These are phyloP conservation scores for Nicator chloris DNA, from an alignment of 2,113 vertebrate species.

Conservation along the genomic window DNA sequence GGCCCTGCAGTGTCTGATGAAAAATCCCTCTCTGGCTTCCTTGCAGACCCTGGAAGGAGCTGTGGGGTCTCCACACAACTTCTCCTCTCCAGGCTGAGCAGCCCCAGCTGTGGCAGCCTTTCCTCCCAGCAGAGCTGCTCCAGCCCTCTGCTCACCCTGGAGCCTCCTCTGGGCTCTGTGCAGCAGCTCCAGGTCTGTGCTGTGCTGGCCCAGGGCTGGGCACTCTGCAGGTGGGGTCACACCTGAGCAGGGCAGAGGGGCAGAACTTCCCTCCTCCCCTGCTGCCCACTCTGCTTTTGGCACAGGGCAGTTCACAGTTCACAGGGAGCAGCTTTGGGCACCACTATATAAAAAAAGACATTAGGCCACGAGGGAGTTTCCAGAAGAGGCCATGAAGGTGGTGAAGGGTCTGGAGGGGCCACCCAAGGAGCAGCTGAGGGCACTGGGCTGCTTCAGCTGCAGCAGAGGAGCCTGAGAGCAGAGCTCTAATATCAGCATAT, in stretches of 20 bases:
- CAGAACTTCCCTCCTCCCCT: neutral
- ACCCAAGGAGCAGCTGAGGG: accelerated
- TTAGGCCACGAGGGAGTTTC: no score
- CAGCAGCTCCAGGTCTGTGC: neutral
- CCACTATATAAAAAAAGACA: neutral
- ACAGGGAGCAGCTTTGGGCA: neutral
- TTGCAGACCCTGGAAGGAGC: neutral
- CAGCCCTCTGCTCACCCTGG: no score
- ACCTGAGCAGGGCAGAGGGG: neutral
- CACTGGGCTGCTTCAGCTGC: neutral
- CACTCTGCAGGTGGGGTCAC: neutral
- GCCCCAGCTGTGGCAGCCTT: no score
- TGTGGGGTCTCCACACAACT: no score
- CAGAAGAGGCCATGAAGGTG: neutral
- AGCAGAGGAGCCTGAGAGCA: neutral
- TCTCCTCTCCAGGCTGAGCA: no score
- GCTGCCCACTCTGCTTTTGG: neutral
- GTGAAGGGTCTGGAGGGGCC: neutral
- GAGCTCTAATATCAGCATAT: neutral
- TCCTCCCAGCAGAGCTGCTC: no score
- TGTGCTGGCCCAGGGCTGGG: neutral
- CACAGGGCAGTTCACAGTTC: neutral
- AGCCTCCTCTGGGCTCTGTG: neutral
- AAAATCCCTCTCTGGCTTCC: neutral
- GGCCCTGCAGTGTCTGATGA: accelerated